Percentiles rank a stretch among this genome's conserved stretches.
phyloP scores from a whole-genome alignment of 1,140 invertebrate genomes.

The Apis cerana region DNA sequence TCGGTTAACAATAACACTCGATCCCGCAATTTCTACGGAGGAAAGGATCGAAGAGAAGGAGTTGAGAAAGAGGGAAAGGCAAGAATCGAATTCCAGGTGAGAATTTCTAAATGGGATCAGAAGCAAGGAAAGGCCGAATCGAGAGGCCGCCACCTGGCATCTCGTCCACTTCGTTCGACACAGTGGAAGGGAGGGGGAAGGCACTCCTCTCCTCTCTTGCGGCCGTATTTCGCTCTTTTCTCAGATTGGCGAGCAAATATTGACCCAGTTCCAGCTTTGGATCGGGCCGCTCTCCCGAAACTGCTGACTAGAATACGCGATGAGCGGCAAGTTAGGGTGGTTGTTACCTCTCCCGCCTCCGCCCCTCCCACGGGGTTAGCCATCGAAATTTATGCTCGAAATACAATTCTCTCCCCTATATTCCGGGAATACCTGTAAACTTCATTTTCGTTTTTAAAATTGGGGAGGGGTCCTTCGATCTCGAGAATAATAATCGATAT shows the following conservation, averaged over 20 bases:
- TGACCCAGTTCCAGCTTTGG: constrained; percentile 59
- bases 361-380: not conserved
- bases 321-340: constrained; percentile 56
- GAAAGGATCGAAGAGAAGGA: too few relatives aligned
- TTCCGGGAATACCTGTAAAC: not conserved
- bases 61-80: too few relatives aligned
- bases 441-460: constrained; percentile 5
- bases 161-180: constrained; percentile 14
- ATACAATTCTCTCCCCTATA: constrained; percentile 10
- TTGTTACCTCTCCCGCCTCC: constrained; percentile 27
- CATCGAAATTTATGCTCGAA: constrained; percentile 38
- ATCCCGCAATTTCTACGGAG: too few relatives aligned
- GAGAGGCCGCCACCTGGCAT: not conserved
- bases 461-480: too few relatives aligned
- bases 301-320: constrained; percentile 64
- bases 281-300: constrained; percentile 62
- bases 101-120: constrained; percentile 23
- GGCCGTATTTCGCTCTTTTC: constrained; percentile 65
- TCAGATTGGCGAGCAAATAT: constrained; percentile 64
- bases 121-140: constrained; percentile 22
- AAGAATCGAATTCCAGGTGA: not conserved
- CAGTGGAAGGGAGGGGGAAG: not conserved
- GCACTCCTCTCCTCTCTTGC: constrained; percentile 38
- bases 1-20: too few relatives aligned
- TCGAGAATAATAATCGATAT: too few relatives aligned